Base-by-base conservation (phyloP, 2,113 vertebrate species). In the Anhinga anhinga region DNA sequence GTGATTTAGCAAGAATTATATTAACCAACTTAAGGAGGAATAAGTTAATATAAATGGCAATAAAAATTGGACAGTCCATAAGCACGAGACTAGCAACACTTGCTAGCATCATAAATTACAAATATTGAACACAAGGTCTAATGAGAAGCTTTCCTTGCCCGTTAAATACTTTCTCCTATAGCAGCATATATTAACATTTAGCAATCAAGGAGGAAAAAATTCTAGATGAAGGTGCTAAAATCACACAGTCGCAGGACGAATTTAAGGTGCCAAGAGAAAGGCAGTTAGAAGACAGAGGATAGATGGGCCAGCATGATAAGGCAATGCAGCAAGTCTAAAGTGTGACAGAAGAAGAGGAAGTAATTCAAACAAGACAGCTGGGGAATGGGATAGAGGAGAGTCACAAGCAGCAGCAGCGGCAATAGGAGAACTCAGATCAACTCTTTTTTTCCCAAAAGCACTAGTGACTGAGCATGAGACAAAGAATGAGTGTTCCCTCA, bases 141-240 rank as follows among this genome's bases (percentile, higher is more conserved):
- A 56, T 21, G n/a, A 56, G 69, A 59, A 58, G 73, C 50, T 78
- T 45, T 47, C 55, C 78, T 67, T 59, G 34, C 7, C 30, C 38
- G 17, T n/a, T 74, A 52, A 74, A 87, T 20, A 67, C 61, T 49
- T 89, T 14, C 63, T 65, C 9, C 17, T 71, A 42, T 19, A 79
- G 61, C 61, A 94, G 85, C 70, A 88, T 78, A 79, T 47, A 42
- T 88, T 94, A 90, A 82, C 88, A 88, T 85, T 76, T 71, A 87
- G 44, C 58, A 82, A 69, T 26, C 73, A 82, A 85, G n/a, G 36
- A 71, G 42, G 18, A 81, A 15, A 84, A 93, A 92, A 85, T 63
- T 59, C 56, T 76, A 91, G 66, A 90, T 44, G 86, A 94, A 88
- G 34, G 84, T 81, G 94, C 55, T 81, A 80, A 94, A 85, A 91